These are phyloP conservation scores for Keiferia lycopersicella DNA, from an alignment of 2,888 invertebrate genomes.

Conservation along the genomic window DNA sequence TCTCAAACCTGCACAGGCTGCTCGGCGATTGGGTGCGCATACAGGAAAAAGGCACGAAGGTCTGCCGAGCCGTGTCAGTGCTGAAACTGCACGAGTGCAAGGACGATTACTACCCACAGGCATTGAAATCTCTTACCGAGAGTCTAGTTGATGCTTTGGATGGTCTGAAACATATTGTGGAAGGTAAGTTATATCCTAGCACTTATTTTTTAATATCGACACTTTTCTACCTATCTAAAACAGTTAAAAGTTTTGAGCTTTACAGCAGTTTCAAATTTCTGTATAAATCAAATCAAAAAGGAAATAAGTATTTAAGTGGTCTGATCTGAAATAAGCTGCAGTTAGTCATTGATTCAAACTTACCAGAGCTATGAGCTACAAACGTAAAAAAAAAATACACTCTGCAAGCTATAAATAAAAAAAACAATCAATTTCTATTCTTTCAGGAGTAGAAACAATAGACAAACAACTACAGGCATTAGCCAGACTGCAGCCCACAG, in stretches of 20 bases:
- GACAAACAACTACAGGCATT: slow-evolving; percentile 59
- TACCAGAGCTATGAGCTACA: no score
- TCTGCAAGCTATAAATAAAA: no score
- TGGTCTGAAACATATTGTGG: slow-evolving; percentile 52
- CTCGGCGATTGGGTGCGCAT: slow-evolving; percentile 60
- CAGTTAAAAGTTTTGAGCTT: no score
- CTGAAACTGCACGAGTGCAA: slow-evolving; percentile 62
- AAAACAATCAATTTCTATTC: no score
- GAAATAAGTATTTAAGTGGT: no score
- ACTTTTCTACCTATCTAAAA: no score
- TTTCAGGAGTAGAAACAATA: slow-evolving; percentile 55
- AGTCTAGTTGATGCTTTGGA: slow-evolving; percentile 53
- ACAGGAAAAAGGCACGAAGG: slow-evolving; percentile 56
- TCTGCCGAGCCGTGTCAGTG: slow-evolving; percentile 55
- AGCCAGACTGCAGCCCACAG: slow-evolving; percentile 51
- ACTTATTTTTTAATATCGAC: no score
- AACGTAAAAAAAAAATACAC: no score
- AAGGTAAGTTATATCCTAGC: slow-evolving; percentile 47
- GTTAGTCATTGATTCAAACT: no score
- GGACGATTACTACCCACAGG: slow-evolving; percentile 62
- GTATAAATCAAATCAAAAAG: no score
- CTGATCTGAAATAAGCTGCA: no score
- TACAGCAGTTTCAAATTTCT: no score
- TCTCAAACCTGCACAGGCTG: slow-evolving; percentile 57
- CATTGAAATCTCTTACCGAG: slow-evolving; percentile 55